phyloP scores from a whole-genome alignment of 2,797 vertebrate species.

The Tragelaphus eurycerus region DNA sequence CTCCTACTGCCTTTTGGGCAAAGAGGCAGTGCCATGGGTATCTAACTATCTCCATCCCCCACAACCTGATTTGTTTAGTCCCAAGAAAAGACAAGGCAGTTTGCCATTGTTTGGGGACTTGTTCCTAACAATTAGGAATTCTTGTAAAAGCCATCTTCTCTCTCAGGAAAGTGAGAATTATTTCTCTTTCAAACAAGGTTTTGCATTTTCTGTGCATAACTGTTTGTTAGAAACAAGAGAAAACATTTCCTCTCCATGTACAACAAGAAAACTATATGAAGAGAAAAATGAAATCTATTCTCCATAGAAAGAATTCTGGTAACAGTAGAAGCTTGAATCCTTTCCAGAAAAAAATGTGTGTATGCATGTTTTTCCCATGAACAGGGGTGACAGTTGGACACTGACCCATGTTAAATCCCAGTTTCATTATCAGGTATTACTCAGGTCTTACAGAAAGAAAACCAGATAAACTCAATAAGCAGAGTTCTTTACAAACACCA shows the following conservation, averaged over 20 bases:
- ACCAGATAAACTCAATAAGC: neutral
- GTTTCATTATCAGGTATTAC: conserved; percentile 32
- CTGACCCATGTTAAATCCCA: neutral
- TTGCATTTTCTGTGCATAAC: conserved; percentile 48
- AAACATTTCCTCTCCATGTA: conserved; percentile 76
- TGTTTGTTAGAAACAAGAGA: conserved; percentile 72
- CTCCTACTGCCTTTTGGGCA: neutral
- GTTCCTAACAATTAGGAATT: neutral
- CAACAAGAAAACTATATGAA: conserved; percentile 74
- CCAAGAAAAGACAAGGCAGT: neutral
- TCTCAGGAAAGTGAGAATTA: neutral
- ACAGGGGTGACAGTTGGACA: neutral
- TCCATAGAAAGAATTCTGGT: conserved; percentile 62
- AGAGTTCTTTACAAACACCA: neutral
- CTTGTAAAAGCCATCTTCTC: neutral
- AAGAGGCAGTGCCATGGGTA: neutral
- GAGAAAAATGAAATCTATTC: conserved; percentile 74
- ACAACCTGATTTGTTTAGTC: neutral
- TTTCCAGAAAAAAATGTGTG: conserved; percentile 57
- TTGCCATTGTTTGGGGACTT: neutral
- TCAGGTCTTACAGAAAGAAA: neutral
- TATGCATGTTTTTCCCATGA: neutral
- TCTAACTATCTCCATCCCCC: neutral
- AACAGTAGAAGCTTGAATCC: conserved; percentile 51
- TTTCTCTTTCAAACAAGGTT: neutral